These are phyloP conservation scores for Scylla paramamosain DNA, from an alignment of 1,140 invertebrate genomes.

Conservation along the genomic window DNA sequence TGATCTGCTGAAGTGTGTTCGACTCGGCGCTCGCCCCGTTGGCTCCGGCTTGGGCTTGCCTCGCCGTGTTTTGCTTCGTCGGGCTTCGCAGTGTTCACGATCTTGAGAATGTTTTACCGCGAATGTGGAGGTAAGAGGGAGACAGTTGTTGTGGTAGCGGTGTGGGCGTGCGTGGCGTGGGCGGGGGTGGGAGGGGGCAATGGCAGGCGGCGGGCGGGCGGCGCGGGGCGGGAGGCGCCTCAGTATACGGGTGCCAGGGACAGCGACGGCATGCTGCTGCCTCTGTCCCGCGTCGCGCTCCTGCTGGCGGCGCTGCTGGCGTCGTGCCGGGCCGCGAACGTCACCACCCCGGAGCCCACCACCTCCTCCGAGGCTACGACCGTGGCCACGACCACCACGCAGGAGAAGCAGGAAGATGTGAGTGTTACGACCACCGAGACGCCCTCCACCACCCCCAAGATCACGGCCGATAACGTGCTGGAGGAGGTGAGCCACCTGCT, in stretches of 20 bases:
- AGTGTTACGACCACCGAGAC: neutral
- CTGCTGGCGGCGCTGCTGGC: slow-evolving; percentile 51
- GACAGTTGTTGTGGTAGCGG: neutral
- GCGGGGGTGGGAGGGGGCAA: slow-evolving; percentile 15
- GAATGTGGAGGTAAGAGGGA: neutral
- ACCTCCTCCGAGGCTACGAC: slow-evolving; percentile 42
- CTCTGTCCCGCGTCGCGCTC: slow-evolving; percentile 47
- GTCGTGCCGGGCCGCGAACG: slow-evolving; percentile 42
- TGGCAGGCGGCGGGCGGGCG: slow-evolving; percentile 29
- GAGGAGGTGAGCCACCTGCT: slow-evolving; percentile 72
- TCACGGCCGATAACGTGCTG: slow-evolving; percentile 44
- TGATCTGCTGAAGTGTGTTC: slow-evolving; percentile 62
- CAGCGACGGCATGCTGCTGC: slow-evolving; percentile 58
- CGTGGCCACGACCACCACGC: neutral
- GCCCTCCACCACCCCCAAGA: neutral
- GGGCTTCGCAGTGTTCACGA: neutral
- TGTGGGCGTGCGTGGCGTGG: slow-evolving; percentile 48
- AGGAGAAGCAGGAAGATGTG: neutral
- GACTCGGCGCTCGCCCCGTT: slow-evolving; percentile 32
- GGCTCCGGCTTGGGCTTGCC: slow-evolving; percentile 36
- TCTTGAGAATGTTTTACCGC: slow-evolving; percentile 25
- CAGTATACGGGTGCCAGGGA: slow-evolving; percentile 60
- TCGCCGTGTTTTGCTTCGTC: neutral
- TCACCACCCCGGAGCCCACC: slow-evolving; percentile 43
- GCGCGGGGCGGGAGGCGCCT: slow-evolving; percentile 34